Conservation (phyloP, 2,797 vertebrate genomes). For the Hoplostethus atlanticus region DNA sequence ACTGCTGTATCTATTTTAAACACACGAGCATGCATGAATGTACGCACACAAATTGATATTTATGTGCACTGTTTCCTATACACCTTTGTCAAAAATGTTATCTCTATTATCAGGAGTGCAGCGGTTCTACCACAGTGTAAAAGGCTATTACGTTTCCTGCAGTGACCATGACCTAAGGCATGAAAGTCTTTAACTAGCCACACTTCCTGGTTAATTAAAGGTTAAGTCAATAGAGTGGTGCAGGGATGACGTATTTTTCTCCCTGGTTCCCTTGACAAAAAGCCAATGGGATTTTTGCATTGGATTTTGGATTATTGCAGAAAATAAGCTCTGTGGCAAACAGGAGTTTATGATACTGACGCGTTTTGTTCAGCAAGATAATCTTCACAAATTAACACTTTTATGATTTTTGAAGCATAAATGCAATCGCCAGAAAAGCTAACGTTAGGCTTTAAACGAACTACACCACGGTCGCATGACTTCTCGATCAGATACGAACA, state of each 20-base stretch:
- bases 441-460: no score
- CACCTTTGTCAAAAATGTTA: slow-evolving; percentile 64
- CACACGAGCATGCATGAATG: slow-evolving; percentile 8
- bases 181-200: slow-evolving; percentile 57
- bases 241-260: no score
- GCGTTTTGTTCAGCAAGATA: no score
- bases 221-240: slow-evolving; percentile 65
- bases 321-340: no score
- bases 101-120: slow-evolving; percentile 60
- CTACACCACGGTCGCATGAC: no score
- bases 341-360: no score
- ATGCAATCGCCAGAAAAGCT: no score
- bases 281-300: no score
- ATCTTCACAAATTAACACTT: no score
- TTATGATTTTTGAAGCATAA: no score
- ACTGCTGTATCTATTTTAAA: slow-evolving; percentile 45
- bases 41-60: slow-evolving; percentile 35
- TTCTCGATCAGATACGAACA: slow-evolving; percentile 45
- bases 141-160: slow-evolving; percentile 52
- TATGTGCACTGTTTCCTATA: slow-evolving; percentile 51
- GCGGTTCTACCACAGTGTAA: slow-evolving; percentile 33
- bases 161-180: slow-evolving; percentile 64
- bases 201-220: slow-evolving; percentile 70
- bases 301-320: no score
- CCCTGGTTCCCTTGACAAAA: no score